These are phyloP conservation scores for Platycnemis pennipes DNA, from an alignment of 2,888 invertebrate species.

Conservation along the genomic window DNA sequence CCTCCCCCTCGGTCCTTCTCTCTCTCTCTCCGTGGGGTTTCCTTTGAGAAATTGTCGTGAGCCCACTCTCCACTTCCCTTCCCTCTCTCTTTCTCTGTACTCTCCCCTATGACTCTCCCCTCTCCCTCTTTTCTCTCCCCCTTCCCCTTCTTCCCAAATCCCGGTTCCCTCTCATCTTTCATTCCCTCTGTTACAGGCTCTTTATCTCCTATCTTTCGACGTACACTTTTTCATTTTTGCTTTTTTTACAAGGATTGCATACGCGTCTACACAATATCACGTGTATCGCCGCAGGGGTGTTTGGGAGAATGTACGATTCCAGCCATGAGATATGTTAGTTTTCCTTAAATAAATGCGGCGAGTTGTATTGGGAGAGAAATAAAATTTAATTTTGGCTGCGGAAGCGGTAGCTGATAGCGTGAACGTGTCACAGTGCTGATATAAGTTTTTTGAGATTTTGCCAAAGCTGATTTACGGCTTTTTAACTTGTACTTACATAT, in stretches of 20 bases:
- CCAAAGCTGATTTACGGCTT: no score
- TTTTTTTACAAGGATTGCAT: neutral
- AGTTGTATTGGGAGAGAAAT: neutral
- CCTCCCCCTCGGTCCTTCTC: neutral
- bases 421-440: neutral
- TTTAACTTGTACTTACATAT: no score
- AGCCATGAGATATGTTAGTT: neutral
- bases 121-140: neutral
- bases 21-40: neutral
- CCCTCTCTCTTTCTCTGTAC: neutral
- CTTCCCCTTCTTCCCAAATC: neutral
- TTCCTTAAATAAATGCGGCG: neutral
- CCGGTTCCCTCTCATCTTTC: neutral
- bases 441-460: neutral
- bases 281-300: neutral
- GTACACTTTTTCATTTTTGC: neutral
- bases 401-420: neutral
- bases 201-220: neutral
- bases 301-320: neutral
- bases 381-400: neutral
- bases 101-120: neutral
- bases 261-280: neutral
- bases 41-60: slow-evolving; percentile 38
- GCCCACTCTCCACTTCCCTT: neutral
- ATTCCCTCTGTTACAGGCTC: neutral